Percentiles rank a stretch among this genome's conserved stretches.
phyloP scores from a whole-genome alignment of 2,113 vertebrate genomes.

The Pungitius pungitius region DNA sequence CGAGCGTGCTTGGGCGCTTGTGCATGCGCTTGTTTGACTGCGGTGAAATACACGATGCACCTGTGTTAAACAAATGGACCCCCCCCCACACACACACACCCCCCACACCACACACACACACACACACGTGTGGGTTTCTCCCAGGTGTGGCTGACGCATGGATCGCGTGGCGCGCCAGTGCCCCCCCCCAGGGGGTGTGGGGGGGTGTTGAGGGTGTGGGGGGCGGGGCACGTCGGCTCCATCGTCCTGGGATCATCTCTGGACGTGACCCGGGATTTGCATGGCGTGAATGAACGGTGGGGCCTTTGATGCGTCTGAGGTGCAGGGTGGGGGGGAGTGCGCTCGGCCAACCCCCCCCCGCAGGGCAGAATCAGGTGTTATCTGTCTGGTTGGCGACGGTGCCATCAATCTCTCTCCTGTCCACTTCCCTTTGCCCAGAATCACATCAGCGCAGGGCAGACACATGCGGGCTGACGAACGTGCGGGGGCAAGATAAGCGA shows the following conservation, averaged over 20 bases:
- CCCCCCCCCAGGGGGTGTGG: conserved; percentile 68
- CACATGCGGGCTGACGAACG: conserved; percentile 62
- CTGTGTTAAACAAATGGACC: conserved; percentile 76
- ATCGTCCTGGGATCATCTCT: conserved; percentile 71
- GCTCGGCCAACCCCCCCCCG: conserved; percentile 70
- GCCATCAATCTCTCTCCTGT: conserved; percentile 80
- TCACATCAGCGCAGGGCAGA: conserved; percentile 68
- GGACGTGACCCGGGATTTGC: conserved; percentile 78
- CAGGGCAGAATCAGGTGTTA: conserved; percentile 80
- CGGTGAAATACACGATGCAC: conserved; percentile 59
- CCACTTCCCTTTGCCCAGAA: conserved; percentile 67
- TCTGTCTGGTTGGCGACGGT: conserved; percentile 78
- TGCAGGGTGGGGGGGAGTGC: conserved; percentile 53
- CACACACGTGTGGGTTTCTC: conserved; percentile 67
- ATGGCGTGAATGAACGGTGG: conserved; percentile 73
- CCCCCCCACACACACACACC: conserved; percentile 17
- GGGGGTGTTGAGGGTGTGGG: conserved; percentile 69
- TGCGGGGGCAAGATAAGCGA: conserved; percentile 53
- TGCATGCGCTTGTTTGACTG: conserved; percentile 26
- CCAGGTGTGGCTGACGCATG: conserved; percentile 76
- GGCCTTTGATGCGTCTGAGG: conserved; percentile 57
- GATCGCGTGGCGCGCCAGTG: conserved; percentile 76
- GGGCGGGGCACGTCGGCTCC: conserved; percentile 52
- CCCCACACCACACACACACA: background rate
- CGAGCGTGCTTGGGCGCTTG: conserved; percentile 25